These are phyloP conservation scores for Synodontis membranacea DNA, from an alignment of 2,113 vertebrate species.

Conservation along the genomic window DNA sequence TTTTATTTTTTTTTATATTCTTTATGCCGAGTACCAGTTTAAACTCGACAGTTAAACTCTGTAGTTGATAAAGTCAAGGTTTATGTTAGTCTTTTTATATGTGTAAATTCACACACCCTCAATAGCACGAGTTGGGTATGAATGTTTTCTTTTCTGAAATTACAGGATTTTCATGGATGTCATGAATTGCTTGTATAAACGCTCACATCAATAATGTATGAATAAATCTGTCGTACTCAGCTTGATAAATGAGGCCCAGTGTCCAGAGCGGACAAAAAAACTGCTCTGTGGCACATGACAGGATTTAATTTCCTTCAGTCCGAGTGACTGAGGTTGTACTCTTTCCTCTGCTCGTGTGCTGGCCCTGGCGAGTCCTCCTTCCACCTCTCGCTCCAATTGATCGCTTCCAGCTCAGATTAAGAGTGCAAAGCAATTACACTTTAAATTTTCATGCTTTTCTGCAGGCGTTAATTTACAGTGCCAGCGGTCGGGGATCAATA, in stretches of 20 bases:
- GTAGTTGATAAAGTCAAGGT: background rate
- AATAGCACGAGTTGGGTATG: background rate
- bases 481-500: slow-evolving; percentile 74
- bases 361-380: slow-evolving; percentile 69
- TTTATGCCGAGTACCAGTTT: background rate
- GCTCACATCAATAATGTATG: background rate
- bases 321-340: slow-evolving; percentile 32
- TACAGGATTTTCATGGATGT: background rate
- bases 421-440: slow-evolving; percentile 79
- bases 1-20: too few species aligned
- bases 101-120: background rate
- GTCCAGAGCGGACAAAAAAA: background rate
- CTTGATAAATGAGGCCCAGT: background rate
- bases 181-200: background rate
- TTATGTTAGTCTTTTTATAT: background rate
- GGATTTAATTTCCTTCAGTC: slow-evolving; percentile 54
- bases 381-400: slow-evolving; percentile 71
- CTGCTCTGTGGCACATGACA: background rate
- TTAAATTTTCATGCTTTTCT: slow-evolving; percentile 78
- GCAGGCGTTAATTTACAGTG: slow-evolving; percentile 79
- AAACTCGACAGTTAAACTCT: background rate
- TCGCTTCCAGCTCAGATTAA: slow-evolving; percentile 78
- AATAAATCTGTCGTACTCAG: background rate
- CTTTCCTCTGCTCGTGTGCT: slow-evolving; percentile 50
- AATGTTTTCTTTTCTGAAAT: background rate